These are phyloP conservation scores for Procambarus clarkii DNA, from an alignment of 1,140 invertebrate species.

Conservation along the genomic window DNA sequence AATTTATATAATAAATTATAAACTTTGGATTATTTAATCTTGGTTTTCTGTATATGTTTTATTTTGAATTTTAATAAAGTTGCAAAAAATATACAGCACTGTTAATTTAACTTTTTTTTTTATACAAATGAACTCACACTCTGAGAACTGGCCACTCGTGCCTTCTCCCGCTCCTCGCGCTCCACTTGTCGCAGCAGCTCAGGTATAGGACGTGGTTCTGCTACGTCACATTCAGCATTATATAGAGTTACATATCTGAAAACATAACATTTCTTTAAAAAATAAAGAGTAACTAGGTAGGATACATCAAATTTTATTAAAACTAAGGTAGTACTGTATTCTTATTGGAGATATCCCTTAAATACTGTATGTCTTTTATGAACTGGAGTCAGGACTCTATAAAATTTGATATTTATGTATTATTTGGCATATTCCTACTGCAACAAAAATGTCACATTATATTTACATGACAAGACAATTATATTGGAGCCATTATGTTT, in stretches of 20 bases:
- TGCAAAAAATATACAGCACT: background rate
- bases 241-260: constrained; percentile 41
- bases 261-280: background rate
- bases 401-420: no score
- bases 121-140: constrained; percentile 11
- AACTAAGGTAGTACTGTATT: no score
- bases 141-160: background rate
- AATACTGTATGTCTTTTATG: no score
- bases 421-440: no score
- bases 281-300: background rate
- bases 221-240: constrained; percentile 45
- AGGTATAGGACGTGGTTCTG: constrained; percentile 23
- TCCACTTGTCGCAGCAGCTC: constrained; percentile 36
- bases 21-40: no score
- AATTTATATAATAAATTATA: no score
- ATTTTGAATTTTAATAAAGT: background rate
- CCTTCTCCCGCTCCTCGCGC: constrained; percentile 33
- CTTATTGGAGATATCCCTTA: no score
- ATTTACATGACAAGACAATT: no score
- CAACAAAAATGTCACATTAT: no score
- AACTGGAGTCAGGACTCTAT: no score
- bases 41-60: background rate
- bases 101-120: background rate
- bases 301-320: background rate
- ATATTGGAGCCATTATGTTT: background rate